Percentiles rank a stretch among this genome's conserved stretches.
Conservation (phyloP, 64 coral and sea anemone genomes). For the Porites australiensis region DNA sequence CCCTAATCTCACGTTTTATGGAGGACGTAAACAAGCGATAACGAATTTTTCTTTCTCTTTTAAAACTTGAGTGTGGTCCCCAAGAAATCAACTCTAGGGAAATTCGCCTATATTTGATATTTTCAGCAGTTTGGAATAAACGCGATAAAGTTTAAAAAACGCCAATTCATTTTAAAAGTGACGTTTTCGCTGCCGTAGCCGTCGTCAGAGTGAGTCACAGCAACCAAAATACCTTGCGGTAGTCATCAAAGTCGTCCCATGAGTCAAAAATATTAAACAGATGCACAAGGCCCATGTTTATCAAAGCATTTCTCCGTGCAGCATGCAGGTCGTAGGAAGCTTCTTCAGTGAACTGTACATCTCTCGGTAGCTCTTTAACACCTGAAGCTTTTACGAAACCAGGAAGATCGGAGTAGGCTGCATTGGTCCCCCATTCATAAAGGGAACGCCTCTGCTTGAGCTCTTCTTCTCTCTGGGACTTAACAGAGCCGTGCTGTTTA, state of each 20-base stretch:
- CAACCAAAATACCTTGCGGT: neutral
- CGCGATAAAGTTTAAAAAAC: too few relatives aligned
- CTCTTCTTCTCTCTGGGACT: constrained; percentile 65
- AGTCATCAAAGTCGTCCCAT: constrained; percentile 84
- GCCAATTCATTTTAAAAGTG: constrained; percentile 19
- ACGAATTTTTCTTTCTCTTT: too few relatives aligned
- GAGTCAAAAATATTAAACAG: constrained; percentile 59
- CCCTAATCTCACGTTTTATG: too few relatives aligned
- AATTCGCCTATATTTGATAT: too few relatives aligned
- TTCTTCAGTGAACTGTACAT: constrained; percentile 77
- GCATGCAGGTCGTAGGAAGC: constrained; percentile 59
- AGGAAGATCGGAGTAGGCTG: constrained; percentile 54
- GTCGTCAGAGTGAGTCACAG: too few relatives aligned
- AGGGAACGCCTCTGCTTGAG: constrained; percentile 44
- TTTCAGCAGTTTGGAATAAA: too few relatives aligned
- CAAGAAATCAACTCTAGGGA: too few relatives aligned
- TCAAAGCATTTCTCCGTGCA: constrained; percentile 48
- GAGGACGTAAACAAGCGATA: too few relatives aligned
- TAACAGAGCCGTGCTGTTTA: constrained; percentile 60
- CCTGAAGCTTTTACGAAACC: constrained; percentile 61
- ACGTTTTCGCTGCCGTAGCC: constrained; percentile 20
- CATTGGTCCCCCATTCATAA: constrained; percentile 72
- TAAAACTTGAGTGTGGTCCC: too few relatives aligned
- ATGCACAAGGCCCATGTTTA: constrained; percentile 72
- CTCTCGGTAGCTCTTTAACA: constrained; percentile 62